phyloP scores from a whole-genome alignment of 1,140 invertebrate species.

The Psilanteris sp. region DNA sequence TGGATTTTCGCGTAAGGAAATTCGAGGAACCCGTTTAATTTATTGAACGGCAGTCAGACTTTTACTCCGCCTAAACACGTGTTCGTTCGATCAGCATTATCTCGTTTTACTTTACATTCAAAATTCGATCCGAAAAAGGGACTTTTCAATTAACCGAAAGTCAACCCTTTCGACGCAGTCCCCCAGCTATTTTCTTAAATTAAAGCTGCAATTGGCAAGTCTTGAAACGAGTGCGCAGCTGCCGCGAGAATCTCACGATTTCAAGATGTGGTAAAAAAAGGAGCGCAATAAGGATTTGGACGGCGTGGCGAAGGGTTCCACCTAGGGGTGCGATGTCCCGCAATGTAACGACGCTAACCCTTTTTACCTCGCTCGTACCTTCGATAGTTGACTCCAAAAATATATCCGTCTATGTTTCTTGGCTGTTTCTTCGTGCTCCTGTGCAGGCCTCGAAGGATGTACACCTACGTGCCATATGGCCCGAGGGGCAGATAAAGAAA shows the following conservation, averaged over 20 bases:
- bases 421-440: conserved; percentile 62
- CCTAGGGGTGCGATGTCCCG: conserved; percentile 32
- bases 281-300: conserved; percentile 36
- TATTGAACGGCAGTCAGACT: too few relatives aligned
- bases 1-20: conserved; percentile 55
- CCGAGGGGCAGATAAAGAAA: conserved; percentile 69
- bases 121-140: not conserved
- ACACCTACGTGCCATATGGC: conserved; percentile 72
- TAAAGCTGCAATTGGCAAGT: conserved; percentile 49
- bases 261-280: conserved; percentile 46
- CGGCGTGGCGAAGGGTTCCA: conserved; percentile 18
- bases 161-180: conserved; percentile 27
- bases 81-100: too few relatives aligned
- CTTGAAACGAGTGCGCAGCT: conserved; percentile 38
- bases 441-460: conserved; percentile 61
- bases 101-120: conserved; percentile 22
- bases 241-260: conserved; percentile 52
- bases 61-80: too few relatives aligned
- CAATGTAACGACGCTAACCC: conserved; percentile 48
- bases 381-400: conserved; percentile 60
- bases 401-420: conserved; percentile 58
- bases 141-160: conserved; percentile 31
- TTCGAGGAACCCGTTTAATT: conserved; percentile 44
- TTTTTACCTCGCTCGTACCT: conserved; percentile 51
- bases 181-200: conserved; percentile 48